Percentiles rank a stretch among this genome's conserved stretches.
These are phyloP conservation scores for Anthoscopus minutus DNA, from an alignment of 2,113 vertebrate genomes.

Conservation along the genomic window DNA sequence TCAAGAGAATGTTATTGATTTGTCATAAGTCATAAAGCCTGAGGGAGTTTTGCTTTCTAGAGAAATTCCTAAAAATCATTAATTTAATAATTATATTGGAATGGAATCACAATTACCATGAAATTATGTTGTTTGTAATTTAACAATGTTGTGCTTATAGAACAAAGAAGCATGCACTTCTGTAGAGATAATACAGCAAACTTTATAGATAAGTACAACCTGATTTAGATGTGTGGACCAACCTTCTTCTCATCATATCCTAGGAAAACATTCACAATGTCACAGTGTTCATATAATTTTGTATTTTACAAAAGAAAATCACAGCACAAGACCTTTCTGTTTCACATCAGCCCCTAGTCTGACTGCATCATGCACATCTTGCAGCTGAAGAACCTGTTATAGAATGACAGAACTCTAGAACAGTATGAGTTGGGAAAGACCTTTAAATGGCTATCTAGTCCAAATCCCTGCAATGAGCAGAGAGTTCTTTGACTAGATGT, in stretches of 20 bases:
- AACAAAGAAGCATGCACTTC: background rate
- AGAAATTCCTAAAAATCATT: background rate
- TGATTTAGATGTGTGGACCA: background rate
- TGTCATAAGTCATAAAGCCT: background rate
- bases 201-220: background rate
- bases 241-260: background rate
- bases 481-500: background rate
- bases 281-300: background rate
- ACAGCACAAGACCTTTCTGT: background rate
- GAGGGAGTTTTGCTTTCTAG: background rate
- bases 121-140: background rate
- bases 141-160: accelerated
- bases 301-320: background rate
- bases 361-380: background rate
- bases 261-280: background rate
- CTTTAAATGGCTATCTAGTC: background rate
- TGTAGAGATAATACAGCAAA: background rate
- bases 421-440: background rate
- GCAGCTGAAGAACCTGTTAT: background rate
- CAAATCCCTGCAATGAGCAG: background rate
- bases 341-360: background rate
- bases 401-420: background rate
- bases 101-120: background rate
- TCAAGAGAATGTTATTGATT: background rate
- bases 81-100: background rate